Base-by-base conservation (phyloP, 2,888 invertebrate genomes). In the Junonia oenone region DNA sequence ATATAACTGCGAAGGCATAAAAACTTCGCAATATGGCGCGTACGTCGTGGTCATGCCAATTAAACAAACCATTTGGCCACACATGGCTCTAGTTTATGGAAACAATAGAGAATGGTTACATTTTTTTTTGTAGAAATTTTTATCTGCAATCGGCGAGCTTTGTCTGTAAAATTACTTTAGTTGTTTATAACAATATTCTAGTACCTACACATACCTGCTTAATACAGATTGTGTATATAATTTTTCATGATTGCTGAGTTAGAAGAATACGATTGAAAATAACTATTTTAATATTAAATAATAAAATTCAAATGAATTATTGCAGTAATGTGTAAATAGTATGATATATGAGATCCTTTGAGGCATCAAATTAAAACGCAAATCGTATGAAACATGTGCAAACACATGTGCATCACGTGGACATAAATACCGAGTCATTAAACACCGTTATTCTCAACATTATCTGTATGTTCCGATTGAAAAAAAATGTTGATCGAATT, bases 31-130 rank as follows among this genome's bases (percentile, higher is more conserved):
- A 26, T 13, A 43, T 26, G 43, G 26, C 43, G 43, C 11, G 13
- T 22, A 43, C 43, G 17, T 15, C 15, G 13, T 48, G 48, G 56
- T 55, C 56, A 57, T 51, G 56, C 45, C 56, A 57, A 57, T 60
- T 60, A 60, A 55, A 55, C 59, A 43, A 43, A 43, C 13, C 22
- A 55, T 60, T 49, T 57, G 51, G 54, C 38, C 29, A 33, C 51
- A 29, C 33, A 27, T 38, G 26, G n/a, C n/a, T 43, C 43, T 26
- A 14, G 14, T 15, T 15, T 8, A 26, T 6, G 26, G 0, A 26
- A 43, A 26, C 26, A 26, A 37, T 45, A 29, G 19, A 40, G 22
- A 11, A 45, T 48, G 15, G 27, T 29, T 45, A 45, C 49, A 17
- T 11, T 17, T 19, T 40, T 17, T 4, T 40, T 5, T 3, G n/a